phyloP scores from a whole-genome alignment of 2,113 vertebrate genomes.

The Actenoides lindsayi region DNA sequence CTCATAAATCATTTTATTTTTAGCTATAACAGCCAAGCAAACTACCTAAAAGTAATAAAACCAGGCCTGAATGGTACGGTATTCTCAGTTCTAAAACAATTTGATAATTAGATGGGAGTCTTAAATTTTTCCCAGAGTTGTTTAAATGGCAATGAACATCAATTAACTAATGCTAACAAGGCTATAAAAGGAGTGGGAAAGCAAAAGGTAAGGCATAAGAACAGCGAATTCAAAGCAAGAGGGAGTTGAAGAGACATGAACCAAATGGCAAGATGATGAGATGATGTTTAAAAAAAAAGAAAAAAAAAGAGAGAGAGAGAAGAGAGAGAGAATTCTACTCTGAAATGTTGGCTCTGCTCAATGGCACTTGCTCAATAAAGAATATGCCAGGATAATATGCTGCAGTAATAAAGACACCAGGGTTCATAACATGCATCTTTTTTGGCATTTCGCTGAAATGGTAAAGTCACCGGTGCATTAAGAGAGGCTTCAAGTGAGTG shows the following conservation, averaged over 20 bases:
- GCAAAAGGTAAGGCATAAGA: conserved; percentile 32
- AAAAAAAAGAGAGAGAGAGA: neutral
- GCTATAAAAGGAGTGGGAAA: conserved; percentile 36
- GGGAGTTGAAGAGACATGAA: conserved; percentile 48
- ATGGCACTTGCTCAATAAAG: conserved; percentile 8
- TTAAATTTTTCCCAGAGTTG: neutral
- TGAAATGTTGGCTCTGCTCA: conserved; percentile 31
- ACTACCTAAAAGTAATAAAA: neutral
- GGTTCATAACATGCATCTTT: conserved; percentile 23
- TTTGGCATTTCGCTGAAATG: conserved; percentile 40
- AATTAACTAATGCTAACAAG: conserved; percentile 58
- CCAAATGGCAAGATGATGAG: conserved; percentile 20
- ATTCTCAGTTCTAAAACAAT: conserved; percentile 29
- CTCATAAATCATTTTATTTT: neutral
- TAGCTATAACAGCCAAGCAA: neutral
- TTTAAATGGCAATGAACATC: conserved; percentile 47
- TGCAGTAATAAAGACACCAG: conserved; percentile 34
- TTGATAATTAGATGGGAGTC: neutral
- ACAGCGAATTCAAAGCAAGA: conserved; percentile 49
- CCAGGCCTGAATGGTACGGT: neutral
- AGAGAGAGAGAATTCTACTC: neutral
- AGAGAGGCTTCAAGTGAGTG: conserved; percentile 30
- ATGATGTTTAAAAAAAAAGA: neutral
- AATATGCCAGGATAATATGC: neutral
- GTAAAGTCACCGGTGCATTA: conserved; percentile 50